Evolutionary conservation across 2,888 invertebrate genomes (phyloP), one percentile per base, ranked within the genome.

Genomic region (Vesta saturnalis): DNA sequence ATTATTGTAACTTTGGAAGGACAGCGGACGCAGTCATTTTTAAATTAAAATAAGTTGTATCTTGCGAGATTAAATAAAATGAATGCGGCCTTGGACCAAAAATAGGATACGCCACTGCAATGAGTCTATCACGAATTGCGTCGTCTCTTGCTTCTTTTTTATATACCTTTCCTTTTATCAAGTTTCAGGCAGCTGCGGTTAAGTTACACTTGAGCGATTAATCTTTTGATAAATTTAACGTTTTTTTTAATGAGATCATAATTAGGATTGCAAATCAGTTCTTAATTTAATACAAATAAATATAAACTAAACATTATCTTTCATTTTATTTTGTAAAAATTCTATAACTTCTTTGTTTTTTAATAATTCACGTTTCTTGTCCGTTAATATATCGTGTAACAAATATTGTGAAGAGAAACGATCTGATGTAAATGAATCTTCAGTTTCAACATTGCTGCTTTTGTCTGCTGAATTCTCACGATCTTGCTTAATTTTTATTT

Each of bases 321-420:
- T 76, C 59, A 73, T 70, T 77, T 74, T 77, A 54, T 71, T 73
- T 68, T 67, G 69, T 59, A 78, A 62, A 71, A 76, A 77, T 54
- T 72, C 69, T 21, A 77, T 64, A 66, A 78, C 72, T 61, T 78
- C 77, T 60, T 72, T 73, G 58, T 78, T 72, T 67, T 73, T 73
- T 21, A 79, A 71, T 58, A 79, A 67, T 0, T 72, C 73, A 57
- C 69, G 73, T 68, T 79, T 79, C 72, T 79, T 79, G 58, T 78
- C 77, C 54, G 73, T 76, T 47, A 79, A 68, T 22, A 79, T 74
- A 60, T 78, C 77, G 63, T 74, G 75, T 61, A 79, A 70, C 19
- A 77, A 74, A 49, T 74, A 68, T 61, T 75, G 71, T 12, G 73
- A 76, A 46, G 75, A 73, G 14, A 69, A 54, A 65, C 73, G 71